A percentile compares a stretch with the other conserved stretches of the same genome.
phyloP scores from a whole-genome alignment of 1,140 invertebrate genomes.

The Tetranychus urticae region DNA sequence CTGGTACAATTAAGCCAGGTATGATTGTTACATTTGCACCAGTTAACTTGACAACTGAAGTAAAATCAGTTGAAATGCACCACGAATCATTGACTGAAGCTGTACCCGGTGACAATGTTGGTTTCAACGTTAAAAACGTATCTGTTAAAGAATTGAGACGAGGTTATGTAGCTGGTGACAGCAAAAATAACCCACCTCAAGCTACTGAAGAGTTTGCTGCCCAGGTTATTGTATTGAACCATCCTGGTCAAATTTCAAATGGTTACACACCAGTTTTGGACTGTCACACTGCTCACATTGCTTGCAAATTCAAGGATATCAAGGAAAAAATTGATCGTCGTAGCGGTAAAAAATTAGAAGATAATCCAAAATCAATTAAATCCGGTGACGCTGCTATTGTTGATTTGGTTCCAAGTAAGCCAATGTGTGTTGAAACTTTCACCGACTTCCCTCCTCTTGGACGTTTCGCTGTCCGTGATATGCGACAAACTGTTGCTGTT shows the following conservation, averaged over 20 bases:
- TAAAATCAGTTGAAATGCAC: conserved; percentile 36
- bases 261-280: conserved; percentile 31
- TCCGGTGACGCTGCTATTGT: conserved; percentile 31
- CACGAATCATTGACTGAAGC: conserved; percentile 28
- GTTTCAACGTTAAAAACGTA: conserved; percentile 34
- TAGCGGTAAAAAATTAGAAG: conserved; percentile 38
- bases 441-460: conserved; percentile 32
- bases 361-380: conserved; percentile 26
- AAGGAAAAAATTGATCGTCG: conserved; percentile 94
- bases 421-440: conserved; percentile 33
- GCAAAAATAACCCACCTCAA: conserved; percentile 30
- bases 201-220: conserved; percentile 23
- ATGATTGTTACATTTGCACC: conserved; percentile 32
- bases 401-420: conserved; percentile 27
- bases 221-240: conserved; percentile 31
- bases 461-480: conserved; percentile 36
- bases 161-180: conserved; percentile 30
- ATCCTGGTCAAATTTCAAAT: conserved; percentile 27
- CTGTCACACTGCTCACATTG: conserved; percentile 34
- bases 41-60: conserved; percentile 29
- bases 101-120: conserved; percentile 31
- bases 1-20: conserved; percentile 31
- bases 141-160: conserved; percentile 31
- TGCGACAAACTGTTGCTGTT: conserved; percentile 36
- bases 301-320: conserved; percentile 53